Conservation (phyloP, 2,888 invertebrate species). For the Watsonalla cultraria region DNA sequence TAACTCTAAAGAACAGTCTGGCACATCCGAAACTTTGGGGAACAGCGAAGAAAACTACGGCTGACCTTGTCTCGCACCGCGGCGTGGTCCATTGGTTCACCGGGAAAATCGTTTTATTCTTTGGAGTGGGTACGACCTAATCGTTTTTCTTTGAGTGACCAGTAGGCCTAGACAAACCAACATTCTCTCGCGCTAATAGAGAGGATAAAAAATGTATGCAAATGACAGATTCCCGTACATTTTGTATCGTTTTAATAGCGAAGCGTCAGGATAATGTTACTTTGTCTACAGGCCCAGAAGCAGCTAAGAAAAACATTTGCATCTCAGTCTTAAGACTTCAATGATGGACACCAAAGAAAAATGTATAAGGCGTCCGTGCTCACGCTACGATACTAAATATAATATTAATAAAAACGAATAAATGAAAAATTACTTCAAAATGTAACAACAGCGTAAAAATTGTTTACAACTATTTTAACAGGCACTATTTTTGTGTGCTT, state of each 20-base stretch:
- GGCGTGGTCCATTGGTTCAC: conserved; percentile 48
- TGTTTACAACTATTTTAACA: background rate
- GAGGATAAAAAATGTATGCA: too few species aligned
- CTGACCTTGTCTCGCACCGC: conserved; percentile 67
- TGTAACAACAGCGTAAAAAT: background rate
- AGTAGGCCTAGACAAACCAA: too few species aligned
- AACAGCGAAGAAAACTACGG: conserved; percentile 75
- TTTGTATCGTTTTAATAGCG: too few species aligned
- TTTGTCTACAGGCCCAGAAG: too few species aligned
- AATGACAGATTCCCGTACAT: too few species aligned
- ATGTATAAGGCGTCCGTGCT: background rate
- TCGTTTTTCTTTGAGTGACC: background rate
- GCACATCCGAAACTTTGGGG: conserved; percentile 74
- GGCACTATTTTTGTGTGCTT: background rate
- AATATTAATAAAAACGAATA: background rate
- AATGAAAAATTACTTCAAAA: background rate
- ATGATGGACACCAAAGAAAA: background rate
- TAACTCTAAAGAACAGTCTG: conserved; percentile 73
- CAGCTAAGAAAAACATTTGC: too few species aligned
- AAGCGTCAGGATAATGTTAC: too few species aligned
- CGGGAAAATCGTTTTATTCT: conserved; percentile 60
- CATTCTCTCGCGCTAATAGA: too few species aligned
- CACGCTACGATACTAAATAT: background rate
- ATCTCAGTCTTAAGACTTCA: background rate
- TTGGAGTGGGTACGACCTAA: conserved; percentile 2